Evolutionary conservation across 2,888 invertebrate species (phyloP).

Genomic region (Drosophila kambysellisi): DNA sequence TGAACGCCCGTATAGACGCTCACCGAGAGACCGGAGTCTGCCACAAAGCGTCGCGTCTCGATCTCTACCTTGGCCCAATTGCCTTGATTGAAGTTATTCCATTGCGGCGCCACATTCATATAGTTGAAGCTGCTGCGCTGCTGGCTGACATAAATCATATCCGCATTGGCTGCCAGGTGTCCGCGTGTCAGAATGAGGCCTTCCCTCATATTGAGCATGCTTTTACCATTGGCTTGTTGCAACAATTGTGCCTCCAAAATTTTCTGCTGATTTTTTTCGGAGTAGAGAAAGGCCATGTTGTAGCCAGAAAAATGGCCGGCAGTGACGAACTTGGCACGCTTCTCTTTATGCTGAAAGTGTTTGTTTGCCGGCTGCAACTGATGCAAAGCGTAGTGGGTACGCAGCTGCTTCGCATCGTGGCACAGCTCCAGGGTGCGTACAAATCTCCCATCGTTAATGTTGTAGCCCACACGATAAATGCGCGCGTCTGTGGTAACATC

Average conservation of each 20-base stretch:
- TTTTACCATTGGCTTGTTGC: conserved; percentile 22
- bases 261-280: conserved; percentile 81
- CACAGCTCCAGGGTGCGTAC: conserved; percentile 84
- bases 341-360: conserved; percentile 84
- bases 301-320: conserved; percentile 81
- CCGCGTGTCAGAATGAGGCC: conserved; percentile 85
- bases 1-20: conserved; percentile 87
- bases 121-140: conserved; percentile 87
- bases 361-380: conserved; percentile 83
- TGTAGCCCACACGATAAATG: conserved; percentile 84
- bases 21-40: conserved; percentile 75
- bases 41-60: conserved; percentile 85
- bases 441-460: conserved; percentile 76
- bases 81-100: conserved; percentile 87
- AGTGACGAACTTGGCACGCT: conserved; percentile 82
- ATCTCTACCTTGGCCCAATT: conserved; percentile 87
- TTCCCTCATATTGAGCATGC: conserved; percentile 55
- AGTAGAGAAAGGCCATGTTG: conserved; percentile 82
- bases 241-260: conserved; percentile 79
- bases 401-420: conserved; percentile 80
- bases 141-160: conserved; percentile 86
- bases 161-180: conserved; percentile 86
- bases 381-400: conserved; percentile 83
- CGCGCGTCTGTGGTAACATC: conserved; percentile 28
- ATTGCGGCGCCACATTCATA: conserved; percentile 87